Evolutionary conservation across 1,140 invertebrate genomes (phyloP), one percentile per base, ranked within the genome.

Genomic region (Agrypnia vestita): DNA sequence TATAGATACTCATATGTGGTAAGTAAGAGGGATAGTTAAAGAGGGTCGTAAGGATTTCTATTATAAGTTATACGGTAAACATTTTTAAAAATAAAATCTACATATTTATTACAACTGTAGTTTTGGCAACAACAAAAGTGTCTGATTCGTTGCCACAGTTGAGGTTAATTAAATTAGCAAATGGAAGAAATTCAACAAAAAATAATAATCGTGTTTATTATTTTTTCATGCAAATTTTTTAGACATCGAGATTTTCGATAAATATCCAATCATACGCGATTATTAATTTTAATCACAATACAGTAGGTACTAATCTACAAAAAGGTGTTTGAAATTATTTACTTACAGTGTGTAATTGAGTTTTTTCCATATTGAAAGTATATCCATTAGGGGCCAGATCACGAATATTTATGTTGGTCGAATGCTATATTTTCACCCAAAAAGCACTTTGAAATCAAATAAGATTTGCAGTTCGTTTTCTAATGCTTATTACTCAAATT

Each of bases 201-300:
- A 35, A 35, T 35, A 35, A 35, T 35, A 35, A 35, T 35, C 6
- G 25, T 35, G 25, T 35, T 35, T 35, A 35, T 35, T 35, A 6
- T 35, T 35, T 12, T 35, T 44, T 7, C 15, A 25, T 44, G 44
- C 35, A 25, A 67, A 44, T 0, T 67, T 67, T 67, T 44, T 25
- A 67, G 44, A 67, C 62, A 67, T 43, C 21, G 43, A 43, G 15
- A 44, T 64, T 67, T 35, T 35, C 25, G 35, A 67, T 15, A 62
- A 35, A 11, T 17, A 51, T 44, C 46, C 11, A 71, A 51, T 13
- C 15, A 71, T 71, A 51, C 67, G 10, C 67, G 67, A 71, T 13
- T 71, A 51, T 71, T 71, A 71, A 51, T 67, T 47, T 67, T 71
- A 62, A 25, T 21, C 12, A 19, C 25, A 71, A 71, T 51, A 71